Evolutionary conservation across 1,140 invertebrate species (phyloP), one percentile per base, ranked within the genome.

Genomic region (Thaumatotibia leucotreta): DNA sequence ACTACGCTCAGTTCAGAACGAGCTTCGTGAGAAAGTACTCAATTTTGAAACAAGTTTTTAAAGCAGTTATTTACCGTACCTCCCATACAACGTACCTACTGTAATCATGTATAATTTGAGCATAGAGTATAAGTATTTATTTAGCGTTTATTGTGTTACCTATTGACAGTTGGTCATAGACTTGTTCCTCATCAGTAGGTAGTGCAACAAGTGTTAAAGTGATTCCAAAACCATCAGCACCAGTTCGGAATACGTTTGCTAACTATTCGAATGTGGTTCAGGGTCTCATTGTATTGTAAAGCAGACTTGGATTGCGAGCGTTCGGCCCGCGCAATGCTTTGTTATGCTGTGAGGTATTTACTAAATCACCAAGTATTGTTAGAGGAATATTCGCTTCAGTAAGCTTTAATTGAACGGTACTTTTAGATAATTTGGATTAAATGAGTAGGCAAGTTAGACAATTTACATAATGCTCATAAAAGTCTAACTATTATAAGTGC

Each of bases 221-320:
- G 17, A 6, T 45, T 45, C 39, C n/a, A 31, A 29, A 29, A 2
- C 23, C n/a, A 58, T 58, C 52, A 29, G 24, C 24, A 58, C 14
- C 24, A 24, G 52, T 58, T 58, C 11, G 52, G 24, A 45, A 58
- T 66, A 11, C 29, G 27, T 64, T 32, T 22, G 33, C 64, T 76
- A 77, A 76, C 69, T 73, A 75, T 67, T 49, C 70, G 66, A 78
- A 83, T 82, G 70, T 85, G 77, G 83, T 69, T 82, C 83, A 83
- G 72, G 81, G 83, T 73, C 81, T 77, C 68, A 9, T 49, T 58
- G 65, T 64, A 77, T 81, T 82, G 77, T 81, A 73, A 65, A 63
- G 68, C 61, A 29, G 61, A 20, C 64, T 72, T 14, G 63, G 64
- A 76, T 76, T 76, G 75, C 74, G 61, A 64, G 68, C 65, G 11